Evolutionary conservation across 2,888 invertebrate species (phyloP).

Genomic region (Leucoma salicis): DNA sequence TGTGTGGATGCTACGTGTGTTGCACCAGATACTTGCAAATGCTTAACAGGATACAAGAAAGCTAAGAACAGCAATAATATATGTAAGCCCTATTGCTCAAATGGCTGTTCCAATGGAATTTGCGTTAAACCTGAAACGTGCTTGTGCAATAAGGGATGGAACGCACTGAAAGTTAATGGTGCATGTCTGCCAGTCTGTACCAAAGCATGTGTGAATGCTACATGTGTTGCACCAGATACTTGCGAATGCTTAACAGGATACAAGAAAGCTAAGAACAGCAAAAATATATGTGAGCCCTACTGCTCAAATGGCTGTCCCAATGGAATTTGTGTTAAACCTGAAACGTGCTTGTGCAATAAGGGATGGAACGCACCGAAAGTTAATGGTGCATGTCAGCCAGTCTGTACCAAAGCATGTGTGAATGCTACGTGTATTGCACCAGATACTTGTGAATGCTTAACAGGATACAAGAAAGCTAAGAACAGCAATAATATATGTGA

Average conservation of each 20-base stretch:
- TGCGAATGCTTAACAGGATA: conserved; percentile 21
- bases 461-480: conserved; percentile 1
- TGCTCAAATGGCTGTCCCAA: conserved; percentile 6
- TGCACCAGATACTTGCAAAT: conserved; percentile 16
- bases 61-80: neutral
- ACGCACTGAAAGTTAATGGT: neutral
- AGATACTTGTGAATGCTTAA: conserved; percentile 10
- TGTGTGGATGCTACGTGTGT: conserved; percentile 4
- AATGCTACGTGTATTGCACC: conserved; percentile 12
- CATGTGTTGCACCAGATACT: conserved; percentile 16
- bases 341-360: conserved; percentile 13
- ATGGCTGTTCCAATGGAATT: conserved; percentile 2
- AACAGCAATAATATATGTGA: conserved; percentile 2
- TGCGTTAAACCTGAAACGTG: conserved; percentile 5
- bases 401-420: conserved; percentile 11
- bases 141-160: conserved; percentile 2
- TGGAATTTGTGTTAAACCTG: conserved; percentile 16
- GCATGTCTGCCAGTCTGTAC: conserved; percentile 5
- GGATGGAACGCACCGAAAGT: conserved; percentile 8
- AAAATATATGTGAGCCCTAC: conserved; percentile 9
- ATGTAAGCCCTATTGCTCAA: conserved; percentile 5
- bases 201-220: conserved; percentile 4
- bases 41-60: conserved; percentile 2
- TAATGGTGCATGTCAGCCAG: conserved; percentile 8
- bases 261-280: neutral